Evolutionary conservation across 35 echinoderm and acorn worm genomes (phyloP).

Genomic region (Anneissia japonica): DNA sequence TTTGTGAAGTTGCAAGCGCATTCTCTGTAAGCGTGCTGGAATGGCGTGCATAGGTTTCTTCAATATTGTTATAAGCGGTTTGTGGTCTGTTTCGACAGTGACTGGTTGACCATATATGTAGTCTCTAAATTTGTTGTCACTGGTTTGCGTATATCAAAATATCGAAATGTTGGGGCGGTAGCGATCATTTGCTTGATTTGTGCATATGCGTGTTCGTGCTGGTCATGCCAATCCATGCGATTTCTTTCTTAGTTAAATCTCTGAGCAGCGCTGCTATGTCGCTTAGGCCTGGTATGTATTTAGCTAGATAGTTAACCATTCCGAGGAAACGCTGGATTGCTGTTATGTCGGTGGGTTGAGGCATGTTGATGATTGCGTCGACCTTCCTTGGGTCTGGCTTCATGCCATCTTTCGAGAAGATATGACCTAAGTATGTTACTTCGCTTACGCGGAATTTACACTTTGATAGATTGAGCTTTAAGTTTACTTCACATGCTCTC

Average conservation of each 20-base stretch:
- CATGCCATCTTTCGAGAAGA: constrained; percentile 54
- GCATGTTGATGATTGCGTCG: constrained; percentile 45
- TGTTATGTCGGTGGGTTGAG: constrained; percentile 8
- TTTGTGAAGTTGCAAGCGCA: neutral
- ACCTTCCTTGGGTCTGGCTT: constrained; percentile 42
- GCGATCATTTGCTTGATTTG: too few relatives aligned
- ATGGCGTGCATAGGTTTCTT: constrained; percentile 44
- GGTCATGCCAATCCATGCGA: too few relatives aligned
- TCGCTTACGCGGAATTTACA: too few relatives aligned
- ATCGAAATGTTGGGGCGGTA: too few relatives aligned
- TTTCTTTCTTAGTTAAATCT: too few relatives aligned
- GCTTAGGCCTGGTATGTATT: neutral
- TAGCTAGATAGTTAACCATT: neutral
- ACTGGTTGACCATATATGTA: constrained; percentile 56
- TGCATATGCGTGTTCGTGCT: too few relatives aligned
- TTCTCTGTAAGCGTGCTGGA: constrained; percentile 42
- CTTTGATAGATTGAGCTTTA: constrained; percentile 2
- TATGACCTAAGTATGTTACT: constrained; percentile 24
- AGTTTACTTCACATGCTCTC: too few relatives aligned
- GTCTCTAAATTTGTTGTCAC: constrained; percentile 32
- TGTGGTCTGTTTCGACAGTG: constrained; percentile 56
- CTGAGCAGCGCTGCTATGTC: too few relatives aligned
- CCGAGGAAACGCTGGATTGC: neutral
- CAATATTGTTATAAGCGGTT: constrained; percentile 52
- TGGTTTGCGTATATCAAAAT: too few relatives aligned